phyloP scores from a whole-genome alignment of 2,797 vertebrate species.

The Enoplosus armatus region DNA sequence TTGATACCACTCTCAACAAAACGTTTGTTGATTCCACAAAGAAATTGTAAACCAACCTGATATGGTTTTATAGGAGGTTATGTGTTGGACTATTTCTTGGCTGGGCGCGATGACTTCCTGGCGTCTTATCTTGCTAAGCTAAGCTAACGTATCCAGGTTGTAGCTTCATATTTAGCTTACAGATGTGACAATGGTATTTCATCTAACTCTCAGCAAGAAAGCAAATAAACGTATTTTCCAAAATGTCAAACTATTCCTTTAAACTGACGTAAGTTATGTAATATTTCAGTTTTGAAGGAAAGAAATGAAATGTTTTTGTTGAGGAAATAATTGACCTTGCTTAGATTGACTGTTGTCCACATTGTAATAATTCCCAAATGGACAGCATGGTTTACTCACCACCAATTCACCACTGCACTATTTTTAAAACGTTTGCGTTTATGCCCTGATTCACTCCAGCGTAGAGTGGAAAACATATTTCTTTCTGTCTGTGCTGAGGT shows the following conservation, averaged over 20 bases:
- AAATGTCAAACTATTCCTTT: not conserved
- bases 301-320: not conserved
- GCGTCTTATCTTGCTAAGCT: not conserved
- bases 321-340: not conserved
- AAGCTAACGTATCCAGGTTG: not conserved
- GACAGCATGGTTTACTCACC: constrained; percentile 2
- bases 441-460: constrained; percentile 31
- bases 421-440: constrained; percentile 22
- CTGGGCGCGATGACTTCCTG: not conserved
- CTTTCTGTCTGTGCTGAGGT: constrained; percentile 50
- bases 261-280: not conserved
- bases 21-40: too few species aligned
- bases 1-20: not conserved
- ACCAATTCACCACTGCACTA: constrained; percentile 9
- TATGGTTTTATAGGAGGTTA: not conserved
- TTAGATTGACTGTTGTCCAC: constrained; percentile 8
- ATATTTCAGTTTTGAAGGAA: not conserved
- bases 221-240: not conserved
- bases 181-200: not conserved
- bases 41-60: not conserved
- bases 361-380: not conserved
- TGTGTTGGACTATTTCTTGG: not conserved
- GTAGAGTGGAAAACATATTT: constrained; percentile 53
- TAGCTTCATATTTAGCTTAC: not conserved
- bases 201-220: not conserved